Conservation (phyloP, 2,113 vertebrate genomes). For the Clarias macrocephalus region DNA sequence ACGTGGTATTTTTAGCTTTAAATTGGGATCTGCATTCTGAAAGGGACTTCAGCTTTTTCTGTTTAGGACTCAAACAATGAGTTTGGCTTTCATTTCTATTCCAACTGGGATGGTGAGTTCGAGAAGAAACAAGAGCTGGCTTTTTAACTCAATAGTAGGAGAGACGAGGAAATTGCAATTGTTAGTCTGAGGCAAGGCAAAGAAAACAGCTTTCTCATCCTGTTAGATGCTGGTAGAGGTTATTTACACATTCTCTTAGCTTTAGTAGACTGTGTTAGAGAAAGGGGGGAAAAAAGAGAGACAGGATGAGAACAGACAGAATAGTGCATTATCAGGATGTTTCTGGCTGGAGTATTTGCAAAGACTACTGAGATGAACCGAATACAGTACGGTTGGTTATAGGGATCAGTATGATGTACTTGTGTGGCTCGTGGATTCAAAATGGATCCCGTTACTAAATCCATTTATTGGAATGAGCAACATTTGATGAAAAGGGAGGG, state of each 20-base stretch:
- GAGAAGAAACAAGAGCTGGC: conserved; percentile 65
- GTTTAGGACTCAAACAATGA: not conserved
- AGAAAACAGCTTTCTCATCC: conserved; percentile 16
- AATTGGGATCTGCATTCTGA: not conserved
- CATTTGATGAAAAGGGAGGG: conserved; percentile 64
- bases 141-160: conserved; percentile 67
- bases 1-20: not conserved
- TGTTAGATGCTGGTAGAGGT: conserved; percentile 45
- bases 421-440: conserved; percentile 55
- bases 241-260: not conserved
- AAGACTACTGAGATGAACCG: conserved; percentile 23
- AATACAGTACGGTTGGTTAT: conserved; percentile 30
- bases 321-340: not conserved
- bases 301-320: not conserved
- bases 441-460: conserved; percentile 67
- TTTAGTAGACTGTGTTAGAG: not conserved
- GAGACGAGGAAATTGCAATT: conserved; percentile 66
- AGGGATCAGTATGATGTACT: conserved; percentile 57
- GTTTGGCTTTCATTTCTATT: not conserved
- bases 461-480: conserved; percentile 64
- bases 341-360: conserved; percentile 12
- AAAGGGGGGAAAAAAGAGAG: not conserved
- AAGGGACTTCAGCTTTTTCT: not conserved
- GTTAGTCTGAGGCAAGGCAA: conserved; percentile 40
- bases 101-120: not conserved